Percentiles rank a stretch among this genome's conserved stretches.
Conservation (phyloP, 2,888 invertebrate genomes). For the Macrosoma leucophasiata region DNA sequence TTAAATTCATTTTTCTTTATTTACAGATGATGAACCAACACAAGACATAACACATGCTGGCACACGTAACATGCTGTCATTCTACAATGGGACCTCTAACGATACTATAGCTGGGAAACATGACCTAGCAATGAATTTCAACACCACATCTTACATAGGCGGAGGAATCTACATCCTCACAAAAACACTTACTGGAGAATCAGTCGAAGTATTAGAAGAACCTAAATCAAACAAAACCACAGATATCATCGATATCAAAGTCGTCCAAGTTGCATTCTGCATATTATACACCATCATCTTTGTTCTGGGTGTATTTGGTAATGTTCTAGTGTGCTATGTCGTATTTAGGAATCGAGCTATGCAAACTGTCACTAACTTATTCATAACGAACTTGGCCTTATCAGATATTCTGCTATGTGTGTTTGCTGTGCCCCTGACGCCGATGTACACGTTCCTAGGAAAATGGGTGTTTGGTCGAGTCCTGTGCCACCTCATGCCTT, state of each 20-base stretch:
- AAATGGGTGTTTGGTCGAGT: conserved; percentile 90
- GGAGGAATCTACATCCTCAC: conserved; percentile 58
- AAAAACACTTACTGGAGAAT: conserved; percentile 61
- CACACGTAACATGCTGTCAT: conserved; percentile 39
- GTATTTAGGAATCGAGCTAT: conserved; percentile 89
- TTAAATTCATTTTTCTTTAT: no score
- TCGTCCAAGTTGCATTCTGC: conserved; percentile 84
- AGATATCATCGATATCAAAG: conserved; percentile 79
- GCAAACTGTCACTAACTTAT: conserved; percentile 95
- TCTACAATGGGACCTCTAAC: conserved; percentile 34
- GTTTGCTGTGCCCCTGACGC: conserved; percentile 93
- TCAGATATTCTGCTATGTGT: conserved; percentile 91
- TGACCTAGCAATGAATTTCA: conserved; percentile 53
- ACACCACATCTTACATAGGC: conserved; percentile 43
- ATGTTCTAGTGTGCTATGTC: conserved; percentile 90
- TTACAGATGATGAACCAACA: no score
- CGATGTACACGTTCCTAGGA: conserved; percentile 88
- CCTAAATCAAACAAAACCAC: conserved; percentile 57
- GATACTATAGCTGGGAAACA: conserved; percentile 35
- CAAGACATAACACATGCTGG: no score
- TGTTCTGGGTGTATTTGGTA: conserved; percentile 86
- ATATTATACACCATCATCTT: conserved; percentile 87
- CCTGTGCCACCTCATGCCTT: conserved; percentile 90
- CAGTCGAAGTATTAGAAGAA: conserved; percentile 59
- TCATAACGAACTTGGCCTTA: conserved; percentile 92